Evolutionary conservation across 2,888 invertebrate genomes (phyloP).

Genomic region (Caenorhabditis imperialis): DNA sequence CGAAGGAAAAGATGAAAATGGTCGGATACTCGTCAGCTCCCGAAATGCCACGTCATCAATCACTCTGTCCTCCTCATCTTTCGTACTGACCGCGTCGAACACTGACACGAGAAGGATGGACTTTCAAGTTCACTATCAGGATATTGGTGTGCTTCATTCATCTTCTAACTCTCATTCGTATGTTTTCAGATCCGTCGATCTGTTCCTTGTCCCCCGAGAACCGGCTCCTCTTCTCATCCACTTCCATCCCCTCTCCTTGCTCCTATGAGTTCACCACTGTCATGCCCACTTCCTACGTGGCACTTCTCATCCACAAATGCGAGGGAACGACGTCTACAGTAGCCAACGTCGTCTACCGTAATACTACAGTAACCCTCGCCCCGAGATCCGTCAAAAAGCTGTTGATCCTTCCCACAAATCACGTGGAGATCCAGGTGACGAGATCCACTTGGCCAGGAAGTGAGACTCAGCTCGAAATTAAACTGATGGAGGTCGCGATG

Average conservation of each 20-base stretch:
- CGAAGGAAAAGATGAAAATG: constrained; percentile 32
- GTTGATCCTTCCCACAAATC: constrained; percentile 22
- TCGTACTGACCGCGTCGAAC: constrained; percentile 28
- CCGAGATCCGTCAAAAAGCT: constrained; percentile 17
- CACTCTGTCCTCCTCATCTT: constrained; percentile 23
- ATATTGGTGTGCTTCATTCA: constrained; percentile 27
- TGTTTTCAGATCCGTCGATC: constrained; percentile 19
- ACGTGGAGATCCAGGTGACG: constrained; percentile 11
- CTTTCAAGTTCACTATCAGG: constrained; percentile 33
- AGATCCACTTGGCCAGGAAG: constrained; percentile 37
- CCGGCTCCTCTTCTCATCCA: constrained; percentile 10
- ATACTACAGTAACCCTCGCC: constrained; percentile 14
- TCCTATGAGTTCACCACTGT: constrained; percentile 9
- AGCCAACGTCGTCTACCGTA: constrained; percentile 4
- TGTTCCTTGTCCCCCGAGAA: constrained; percentile 6
- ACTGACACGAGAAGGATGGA: constrained; percentile 31
- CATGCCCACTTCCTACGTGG: constrained; percentile 12
- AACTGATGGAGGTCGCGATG: constrained; percentile 18
- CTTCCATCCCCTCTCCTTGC: constrained; percentile 9
- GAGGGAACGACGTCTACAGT: constrained; percentile 1
- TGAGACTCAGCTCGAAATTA: constrained; percentile 21
- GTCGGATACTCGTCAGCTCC: constrained; percentile 12
- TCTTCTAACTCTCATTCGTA: neutral
- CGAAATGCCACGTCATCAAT: constrained; percentile 23
- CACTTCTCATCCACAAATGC: constrained; percentile 19